Percentiles rank a stretch among this genome's conserved stretches.
phyloP scores from a whole-genome alignment of 1,140 invertebrate species.

The Euura lappo region DNA sequence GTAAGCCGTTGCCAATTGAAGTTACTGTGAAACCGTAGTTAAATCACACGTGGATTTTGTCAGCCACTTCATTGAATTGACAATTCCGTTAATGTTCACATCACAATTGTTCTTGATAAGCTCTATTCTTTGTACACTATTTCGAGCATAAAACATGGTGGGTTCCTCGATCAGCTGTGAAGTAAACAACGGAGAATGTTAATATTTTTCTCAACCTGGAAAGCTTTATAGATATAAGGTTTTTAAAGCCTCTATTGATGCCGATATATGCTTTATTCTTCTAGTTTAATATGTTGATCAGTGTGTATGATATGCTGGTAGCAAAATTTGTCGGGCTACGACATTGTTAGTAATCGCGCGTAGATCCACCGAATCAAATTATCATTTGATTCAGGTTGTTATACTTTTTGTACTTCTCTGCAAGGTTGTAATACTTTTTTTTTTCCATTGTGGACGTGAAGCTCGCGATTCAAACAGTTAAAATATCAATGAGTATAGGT shows the following conservation, averaged over 20 bases:
- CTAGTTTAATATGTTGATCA: neutral
- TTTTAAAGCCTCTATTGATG: neutral
- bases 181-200: no score
- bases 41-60: no score
- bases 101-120: no score
- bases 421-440: neutral
- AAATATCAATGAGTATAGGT: neutral
- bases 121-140: no score
- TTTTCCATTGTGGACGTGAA: neutral
- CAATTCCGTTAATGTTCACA: no score
- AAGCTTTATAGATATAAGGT: neutral
- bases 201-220: no score
- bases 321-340: constrained; percentile 3
- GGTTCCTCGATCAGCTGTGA: no score
- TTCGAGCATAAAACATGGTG: no score
- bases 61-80: no score
- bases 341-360: neutral
- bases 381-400: neutral
- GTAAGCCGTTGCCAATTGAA: no score
- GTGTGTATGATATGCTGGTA: neutral
- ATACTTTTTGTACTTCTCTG: neutral
- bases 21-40: no score
- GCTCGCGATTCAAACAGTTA: neutral
- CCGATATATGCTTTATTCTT: neutral
- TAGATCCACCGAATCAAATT: constrained; percentile 5